Base-by-base conservation (phyloP, 23 tunicate species). In the Phallusia fumigata region DNA sequence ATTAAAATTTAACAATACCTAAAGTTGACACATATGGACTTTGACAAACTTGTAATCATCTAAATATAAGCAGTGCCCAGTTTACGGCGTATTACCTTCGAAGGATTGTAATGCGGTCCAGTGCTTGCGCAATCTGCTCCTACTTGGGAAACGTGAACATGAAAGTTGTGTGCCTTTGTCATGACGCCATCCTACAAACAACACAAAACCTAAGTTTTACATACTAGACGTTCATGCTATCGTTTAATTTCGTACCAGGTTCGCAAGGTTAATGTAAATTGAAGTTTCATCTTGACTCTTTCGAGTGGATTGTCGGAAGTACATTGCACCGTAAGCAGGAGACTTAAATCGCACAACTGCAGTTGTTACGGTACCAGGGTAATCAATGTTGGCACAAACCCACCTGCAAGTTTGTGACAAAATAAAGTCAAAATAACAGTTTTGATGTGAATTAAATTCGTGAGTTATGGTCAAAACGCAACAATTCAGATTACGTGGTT, bases 241-340 rank as follows among this genome's bases (percentile, higher is more conserved):
- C 47, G 47, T 40, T 40, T 3, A 10, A 40, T 3, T 6, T n/a
- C 16, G 10, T 35, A 91, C 97, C 92, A 77, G 58, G 82, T 85
- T 93, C 6, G 97, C 93, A 22, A 93, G 77, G 35, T 84, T 86
- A 5, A 83, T 82, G 76, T 84, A 93, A 18, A 93, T 40, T 28
- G 82, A 75, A 30, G 93, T 88, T 26, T 84, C 89, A 1, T 80
- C 47, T 0, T 75, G 30, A 21, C 89, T 83, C 30, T 88, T 74
- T 31, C 50, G 69, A 0, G 52, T 30, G 11, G 65, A 83, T 73
- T 93, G 97, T 24, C 89, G 86, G 73, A 93, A 76, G 69, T 84
- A 88, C 93, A 93, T 93, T 30, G 78, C 80, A 0, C 97, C 97
- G 77, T 93, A 93, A 11, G 87, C 90, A 18, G 97, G 92, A 11